These are phyloP conservation scores for Psephotus haematonotus DNA, from an alignment of 2,113 vertebrate species.

Conservation along the genomic window DNA sequence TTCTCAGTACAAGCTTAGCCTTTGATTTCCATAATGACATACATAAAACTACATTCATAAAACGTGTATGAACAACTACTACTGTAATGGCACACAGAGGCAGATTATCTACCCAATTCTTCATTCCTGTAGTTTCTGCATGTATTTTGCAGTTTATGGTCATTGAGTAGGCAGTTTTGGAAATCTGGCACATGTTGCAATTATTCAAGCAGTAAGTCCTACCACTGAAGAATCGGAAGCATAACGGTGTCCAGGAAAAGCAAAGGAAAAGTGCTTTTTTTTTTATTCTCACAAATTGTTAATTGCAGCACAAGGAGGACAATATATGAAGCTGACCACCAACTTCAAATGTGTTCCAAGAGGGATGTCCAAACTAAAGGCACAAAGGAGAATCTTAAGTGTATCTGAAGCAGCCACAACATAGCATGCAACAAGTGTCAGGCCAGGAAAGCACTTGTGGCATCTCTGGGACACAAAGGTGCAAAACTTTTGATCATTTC, in stretches of 20 bases:
- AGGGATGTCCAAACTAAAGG: not conserved
- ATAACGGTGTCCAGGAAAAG: not conserved
- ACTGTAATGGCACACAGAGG: not conserved
- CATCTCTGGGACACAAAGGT: not conserved
- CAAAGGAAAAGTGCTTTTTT: not conserved
- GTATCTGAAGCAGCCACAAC: not conserved
- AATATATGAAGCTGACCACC: not conserved
- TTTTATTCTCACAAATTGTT: not conserved
- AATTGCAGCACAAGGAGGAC: not conserved
- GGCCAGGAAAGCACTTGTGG: not conserved
- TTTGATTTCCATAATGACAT: constrained; percentile 49
- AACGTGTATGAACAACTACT: not conserved
- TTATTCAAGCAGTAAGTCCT: not conserved
- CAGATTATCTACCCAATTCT: not conserved
- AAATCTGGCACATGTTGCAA: not conserved
- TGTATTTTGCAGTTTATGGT: not conserved
- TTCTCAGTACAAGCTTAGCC: not conserved
- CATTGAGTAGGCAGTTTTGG: not conserved
- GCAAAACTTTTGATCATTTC: not conserved
- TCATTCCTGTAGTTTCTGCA: not conserved
- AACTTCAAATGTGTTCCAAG: not conserved
- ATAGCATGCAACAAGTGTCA: not conserved
- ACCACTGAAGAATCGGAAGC: not conserved
- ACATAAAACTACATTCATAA: constrained; percentile 8
- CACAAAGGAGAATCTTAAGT: not conserved